These are phyloP conservation scores for Lepus oiostolus DNA, from an alignment of 2,797 vertebrate genomes.

Conservation along the genomic window DNA sequence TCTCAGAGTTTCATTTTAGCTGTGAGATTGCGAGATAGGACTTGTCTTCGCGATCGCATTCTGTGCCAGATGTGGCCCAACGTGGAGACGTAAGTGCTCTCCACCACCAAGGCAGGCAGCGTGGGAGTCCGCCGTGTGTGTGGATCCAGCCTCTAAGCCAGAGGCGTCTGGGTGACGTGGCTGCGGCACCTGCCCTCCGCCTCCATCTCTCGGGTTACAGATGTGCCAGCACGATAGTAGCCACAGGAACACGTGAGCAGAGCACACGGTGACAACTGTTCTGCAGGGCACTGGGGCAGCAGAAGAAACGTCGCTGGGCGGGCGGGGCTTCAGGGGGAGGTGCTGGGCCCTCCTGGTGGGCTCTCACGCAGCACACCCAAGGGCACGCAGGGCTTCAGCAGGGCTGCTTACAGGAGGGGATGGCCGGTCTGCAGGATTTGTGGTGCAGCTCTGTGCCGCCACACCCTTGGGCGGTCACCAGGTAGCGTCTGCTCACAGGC, in stretches of 20 bases:
- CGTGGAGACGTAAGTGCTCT: background rate
- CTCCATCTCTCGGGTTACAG: background rate
- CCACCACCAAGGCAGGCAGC: background rate
- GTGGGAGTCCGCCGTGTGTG: background rate
- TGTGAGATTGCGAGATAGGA: background rate
- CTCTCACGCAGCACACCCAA: background rate
- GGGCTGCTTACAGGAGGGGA: too few species aligned
- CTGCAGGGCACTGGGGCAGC: background rate
- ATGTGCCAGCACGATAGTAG: rapidly evolving
- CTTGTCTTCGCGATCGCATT: background rate
- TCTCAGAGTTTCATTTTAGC: background rate
- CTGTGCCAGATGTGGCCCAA: background rate
- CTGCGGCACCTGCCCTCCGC: rapidly evolving
- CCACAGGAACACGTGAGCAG: background rate
- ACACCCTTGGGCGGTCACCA: background rate
- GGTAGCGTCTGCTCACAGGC: background rate
- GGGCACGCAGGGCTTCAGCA: background rate
- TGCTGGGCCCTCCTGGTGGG: background rate
- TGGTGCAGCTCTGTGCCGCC: background rate
- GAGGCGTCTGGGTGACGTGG: rapidly evolving
- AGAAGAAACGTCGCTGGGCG: too few species aligned
- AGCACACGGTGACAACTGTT: background rate
- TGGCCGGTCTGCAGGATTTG: background rate
- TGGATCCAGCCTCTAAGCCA: background rate
- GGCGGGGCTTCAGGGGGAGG: too few species aligned